A percentile compares a stretch with the other conserved stretches of the same genome.
phyloP scores from a whole-genome alignment of 2,113 vertebrate species.

The Periophthalmodon schlosseri region DNA sequence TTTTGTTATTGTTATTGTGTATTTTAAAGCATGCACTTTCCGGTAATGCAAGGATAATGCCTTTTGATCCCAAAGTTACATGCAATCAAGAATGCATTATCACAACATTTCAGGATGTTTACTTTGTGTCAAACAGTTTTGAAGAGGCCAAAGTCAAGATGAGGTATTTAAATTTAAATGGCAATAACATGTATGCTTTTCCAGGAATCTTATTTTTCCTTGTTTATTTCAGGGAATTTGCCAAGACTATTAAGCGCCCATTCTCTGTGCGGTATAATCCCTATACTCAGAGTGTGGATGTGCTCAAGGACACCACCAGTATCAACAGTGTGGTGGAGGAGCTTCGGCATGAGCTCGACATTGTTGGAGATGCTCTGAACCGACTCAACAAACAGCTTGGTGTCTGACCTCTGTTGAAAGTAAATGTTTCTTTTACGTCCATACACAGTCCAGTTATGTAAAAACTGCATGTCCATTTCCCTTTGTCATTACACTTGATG shows the following conservation, averaged over 20 bases:
- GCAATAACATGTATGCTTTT: background rate
- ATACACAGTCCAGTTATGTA: slow-evolving; percentile 16
- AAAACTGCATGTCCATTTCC: slow-evolving; percentile 43
- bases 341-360: slow-evolving; percentile 89
- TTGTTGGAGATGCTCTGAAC: slow-evolving; percentile 88
- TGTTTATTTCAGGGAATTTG: slow-evolving; percentile 87
- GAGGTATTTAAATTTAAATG: slow-evolving; percentile 77
- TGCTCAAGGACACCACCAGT: slow-evolving; percentile 89
- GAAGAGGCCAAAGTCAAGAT: slow-evolving; percentile 96
- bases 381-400: slow-evolving; percentile 86
- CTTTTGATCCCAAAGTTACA: slow-evolving; percentile 90
- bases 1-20: background rate
- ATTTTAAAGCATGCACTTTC: slow-evolving; percentile 85
- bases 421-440: slow-evolving; percentile 5
- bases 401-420: slow-evolving; percentile 66
- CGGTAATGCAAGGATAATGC: slow-evolving; percentile 86
- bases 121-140: slow-evolving; percentile 95
- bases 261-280: slow-evolving; percentile 96
- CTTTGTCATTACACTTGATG: slow-evolving; percentile 56
- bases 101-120: slow-evolving; percentile 94
- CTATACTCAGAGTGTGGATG: slow-evolving; percentile 91
- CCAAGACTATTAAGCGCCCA: slow-evolving; percentile 95
- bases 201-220: background rate
- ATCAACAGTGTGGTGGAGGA: slow-evolving; percentile 89
- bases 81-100: slow-evolving; percentile 95